Base-by-base conservation (phyloP, 1,140 invertebrate species). In the Drosophila subobscura region DNA sequence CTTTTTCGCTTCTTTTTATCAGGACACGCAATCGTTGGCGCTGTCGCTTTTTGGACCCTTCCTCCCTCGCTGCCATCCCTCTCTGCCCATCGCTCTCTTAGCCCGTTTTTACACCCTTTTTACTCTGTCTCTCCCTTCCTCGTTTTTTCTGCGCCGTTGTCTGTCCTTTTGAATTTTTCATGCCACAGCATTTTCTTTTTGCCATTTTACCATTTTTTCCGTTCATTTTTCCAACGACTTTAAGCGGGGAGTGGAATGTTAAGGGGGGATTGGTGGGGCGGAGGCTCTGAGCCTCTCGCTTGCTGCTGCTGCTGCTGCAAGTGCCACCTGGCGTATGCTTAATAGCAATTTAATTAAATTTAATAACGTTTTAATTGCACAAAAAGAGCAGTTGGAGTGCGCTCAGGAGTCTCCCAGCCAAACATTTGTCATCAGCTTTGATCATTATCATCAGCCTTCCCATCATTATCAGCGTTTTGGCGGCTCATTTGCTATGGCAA, bases 311-410 rank as follows among this genome's bases (percentile, higher is more conserved):
- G 16, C 22, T 42, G 45, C 55, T 14, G 40, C 7, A 12, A 27
- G 41, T 37, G 58, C 53, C 22, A 55, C 55, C 27, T 41, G 80
- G 63, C 77, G 72, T 77, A 68, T 77, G 67, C 77, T 73, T 80
- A 77, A 80, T 74, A 57, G 40, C 67, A 73, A 63, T 79, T 76
- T 79, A 79, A 84, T 77, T 77, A 72, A 75, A 86, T 80, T 65
- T 77, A 84, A 84, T 84, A 80, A 73, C 72, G 45, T 65, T 77
- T 77, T 77, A 83, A 84, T 83, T 72, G 76, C 54, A 52, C 52
- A 45, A 29, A 20, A 16, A 3, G 23, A 23, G 23, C 50, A 37
- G 27, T 23, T 6, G 27, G 16, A 8, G 51, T 25, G 37, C 45
- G 40, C 16, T 20, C 16, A 20, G 40, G 51, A 40, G 44, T 61